Evolutionary conservation across 2,113 vertebrate species (phyloP), one percentile per base, ranked within the genome.

Genomic region (Athene cunicularia): DNA sequence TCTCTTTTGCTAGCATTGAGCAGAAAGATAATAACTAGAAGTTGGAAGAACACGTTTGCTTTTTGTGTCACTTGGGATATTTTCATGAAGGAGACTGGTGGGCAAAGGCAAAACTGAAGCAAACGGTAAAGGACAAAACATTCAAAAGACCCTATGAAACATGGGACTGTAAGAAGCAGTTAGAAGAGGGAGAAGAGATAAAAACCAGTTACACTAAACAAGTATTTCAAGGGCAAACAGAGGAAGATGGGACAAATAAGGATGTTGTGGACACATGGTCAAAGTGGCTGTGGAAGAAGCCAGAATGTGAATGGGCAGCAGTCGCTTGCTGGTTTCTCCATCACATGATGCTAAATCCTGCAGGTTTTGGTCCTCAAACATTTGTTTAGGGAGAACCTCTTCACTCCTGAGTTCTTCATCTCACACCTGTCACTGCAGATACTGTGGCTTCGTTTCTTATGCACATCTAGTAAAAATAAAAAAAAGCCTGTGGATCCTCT

Each of bases 51-150:
- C 23, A n/a, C 6, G 21, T 49, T 76, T 92, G 21, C 52, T 93
- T 77, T 90, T 68, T 0, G 0, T 3, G 3, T n/a, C 35, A 52
- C n/a, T 66, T 0, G 3, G 62, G 30, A 14, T 68, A 60, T 81
- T 67, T 93, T 82, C 30, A 39, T 12, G 45, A 75, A 75, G 43
- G 45, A 80, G 10, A 73, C 6, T 16, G 59, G 49, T 55, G n/a
- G 35, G 45, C 50, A 80, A 87, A 85, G 56, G 33, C 32, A 68
- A 80, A 35, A 58, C 3, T 35, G 53, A 91, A 76, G 32, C 17
- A 63, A 56, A 72, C 30, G 4, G 11, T 41, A 47, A 94, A 77
- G 68, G 47, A 75, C 13, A 81, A 74, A 83, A 66, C 30, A 88
- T 5, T 33, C 63, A 76, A 32, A 92, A 85, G 26, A 45, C 43